Base-by-base conservation (phyloP, 2,113 vertebrate genomes). In the Aegypius monachus region DNA sequence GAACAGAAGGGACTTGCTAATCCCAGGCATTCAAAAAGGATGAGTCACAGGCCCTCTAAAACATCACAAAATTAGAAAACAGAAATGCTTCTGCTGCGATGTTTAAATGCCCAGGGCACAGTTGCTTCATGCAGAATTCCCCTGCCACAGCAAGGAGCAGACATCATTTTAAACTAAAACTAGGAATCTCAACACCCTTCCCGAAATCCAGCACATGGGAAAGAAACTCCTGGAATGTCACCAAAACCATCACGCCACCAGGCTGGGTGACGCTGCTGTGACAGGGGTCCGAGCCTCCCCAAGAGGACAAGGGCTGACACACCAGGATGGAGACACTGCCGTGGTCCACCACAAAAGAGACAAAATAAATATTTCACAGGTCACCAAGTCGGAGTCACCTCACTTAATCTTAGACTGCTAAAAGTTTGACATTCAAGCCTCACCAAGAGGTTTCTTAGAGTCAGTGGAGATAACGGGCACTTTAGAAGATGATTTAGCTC, bases 81-180 rank as follows among this genome's bases (percentile, higher is more conserved):
- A 78, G 53, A 74, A n/a, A 38, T 15, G 11, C 50, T 66, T 71
- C 75, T 1, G 0, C 11, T 55, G 56, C 32, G 74, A 72, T 1
- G 0, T 61, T 13, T 9, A 13, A 77, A 31, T 0, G 3, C 75
- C 43, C 7, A 0, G 42, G 52, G 59, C 53, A 67, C 0, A 1
- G 23, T 59, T 90, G 29, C 72, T 86, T 68, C 48, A 40, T 4
- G 9, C n/a, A 74, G 40, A 43, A 29, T 48, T 77, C 74, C 61
- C 63, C 68, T 38, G 18, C 22, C 26, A 15, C 5, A 2, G 22
- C 1, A 1, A 84, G 18, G 27, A 58, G 12, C 43, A 47, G 38
- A 52, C 36, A 38, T n/a, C 3, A 11, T 40, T 56, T 68, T 38
- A 23, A 79, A 38, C 23, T 31, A 47, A 43, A 79, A 7, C 13